Conservation (phyloP, 2,888 invertebrate species). For the Cinara cedri region DNA sequence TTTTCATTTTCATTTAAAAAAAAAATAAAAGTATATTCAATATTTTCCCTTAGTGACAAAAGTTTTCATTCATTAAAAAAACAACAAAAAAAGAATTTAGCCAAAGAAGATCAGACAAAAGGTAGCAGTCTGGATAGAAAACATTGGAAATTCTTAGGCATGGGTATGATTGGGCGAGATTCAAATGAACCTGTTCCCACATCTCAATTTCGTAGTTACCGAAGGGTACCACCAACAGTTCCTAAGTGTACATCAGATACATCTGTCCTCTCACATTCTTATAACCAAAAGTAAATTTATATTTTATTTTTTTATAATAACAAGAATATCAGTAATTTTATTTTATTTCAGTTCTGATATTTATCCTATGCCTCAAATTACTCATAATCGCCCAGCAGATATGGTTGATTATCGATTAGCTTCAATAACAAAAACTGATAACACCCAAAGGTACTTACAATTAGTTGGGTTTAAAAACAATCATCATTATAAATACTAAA, state of each 20-base stretch:
- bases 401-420: constrained; percentile 64
- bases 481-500: background rate
- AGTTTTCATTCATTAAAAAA: constrained; percentile 78
- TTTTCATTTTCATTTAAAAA: too few relatives aligned
- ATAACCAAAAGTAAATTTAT: constrained; percentile 48
- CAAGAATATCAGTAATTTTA: background rate
- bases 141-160: constrained; percentile 69
- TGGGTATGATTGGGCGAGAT: constrained; percentile 64
- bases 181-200: constrained; percentile 76
- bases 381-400: constrained; percentile 65
- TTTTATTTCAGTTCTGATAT: constrained; percentile 45
- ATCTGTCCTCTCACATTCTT: constrained; percentile 17
- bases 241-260: constrained; percentile 39
- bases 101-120: constrained; percentile 57
- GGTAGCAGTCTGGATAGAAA: constrained; percentile 70
- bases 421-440: constrained; percentile 58
- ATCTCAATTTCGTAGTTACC: constrained; percentile 77
- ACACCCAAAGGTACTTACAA: constrained; percentile 50
- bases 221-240: constrained; percentile 68
- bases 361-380: constrained; percentile 45
- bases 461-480: constrained; percentile 13
- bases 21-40: background rate
- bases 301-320: background rate
- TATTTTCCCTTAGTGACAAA: constrained; percentile 63
- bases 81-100: constrained; percentile 65